Evolutionary conservation across 1,140 invertebrate species (phyloP).

Genomic region (Armadillidium nasatum): DNA sequence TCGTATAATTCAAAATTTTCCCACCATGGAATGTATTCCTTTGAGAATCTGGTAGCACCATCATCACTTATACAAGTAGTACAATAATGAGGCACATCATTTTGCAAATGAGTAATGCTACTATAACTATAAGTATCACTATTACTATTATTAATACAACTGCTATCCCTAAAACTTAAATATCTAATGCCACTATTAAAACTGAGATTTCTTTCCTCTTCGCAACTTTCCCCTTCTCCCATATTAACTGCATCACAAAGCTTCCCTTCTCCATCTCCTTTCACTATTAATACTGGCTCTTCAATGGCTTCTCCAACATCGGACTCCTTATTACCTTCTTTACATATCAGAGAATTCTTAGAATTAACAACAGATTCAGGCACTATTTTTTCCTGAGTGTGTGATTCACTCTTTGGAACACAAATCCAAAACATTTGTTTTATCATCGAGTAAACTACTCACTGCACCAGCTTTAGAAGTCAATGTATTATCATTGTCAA

Average conservation of each 20-base stretch:
- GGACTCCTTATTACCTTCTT: constrained; percentile 39
- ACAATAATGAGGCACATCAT: constrained; percentile 4
- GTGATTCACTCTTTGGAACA: too few species aligned
- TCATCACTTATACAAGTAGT: background rate
- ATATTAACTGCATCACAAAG: constrained; percentile 65
- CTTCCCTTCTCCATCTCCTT: constrained; percentile 65
- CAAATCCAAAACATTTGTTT: too few species aligned
- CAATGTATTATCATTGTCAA: too few species aligned
- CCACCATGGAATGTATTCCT: constrained; percentile 36
- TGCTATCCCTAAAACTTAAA: background rate
- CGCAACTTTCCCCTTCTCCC: constrained; percentile 64
- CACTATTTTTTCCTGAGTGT: too few species aligned
- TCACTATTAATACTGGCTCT: constrained; percentile 65
- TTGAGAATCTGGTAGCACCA: background rate
- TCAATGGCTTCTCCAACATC: constrained; percentile 58
- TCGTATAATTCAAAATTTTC: constrained; percentile 35
- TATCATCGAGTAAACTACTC: too few species aligned
- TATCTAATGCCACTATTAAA: too few species aligned
- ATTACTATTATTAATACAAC: background rate
- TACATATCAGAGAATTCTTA: too few species aligned
- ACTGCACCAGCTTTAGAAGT: too few species aligned
- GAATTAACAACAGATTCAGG: too few species aligned
- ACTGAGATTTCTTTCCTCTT: background rate
- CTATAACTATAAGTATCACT: background rate
- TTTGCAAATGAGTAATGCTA: background rate